Conservation (phyloP, 2,888 invertebrate genomes). For the Cerastis leucographa region DNA sequence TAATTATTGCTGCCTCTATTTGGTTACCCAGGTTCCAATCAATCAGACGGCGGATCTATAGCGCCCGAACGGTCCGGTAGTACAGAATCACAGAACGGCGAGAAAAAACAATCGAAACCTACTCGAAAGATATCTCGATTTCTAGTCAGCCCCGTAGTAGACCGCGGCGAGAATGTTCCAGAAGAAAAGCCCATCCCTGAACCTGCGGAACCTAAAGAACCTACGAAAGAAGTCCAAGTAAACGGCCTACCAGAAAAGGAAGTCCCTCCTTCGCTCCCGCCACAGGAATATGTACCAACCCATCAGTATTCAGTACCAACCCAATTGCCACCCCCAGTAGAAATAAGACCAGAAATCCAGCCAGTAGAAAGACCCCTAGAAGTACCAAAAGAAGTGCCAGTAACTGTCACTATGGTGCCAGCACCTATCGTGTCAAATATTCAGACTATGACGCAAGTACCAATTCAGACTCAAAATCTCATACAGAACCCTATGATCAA, state of each 20-base stretch:
- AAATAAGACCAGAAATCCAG: conserved; percentile 63
- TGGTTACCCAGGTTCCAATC: conserved; percentile 82
- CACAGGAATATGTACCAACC: conserved; percentile 76
- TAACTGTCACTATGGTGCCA: conserved; percentile 62
- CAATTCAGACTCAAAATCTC: conserved; percentile 62
- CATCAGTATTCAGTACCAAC: conserved; percentile 81
- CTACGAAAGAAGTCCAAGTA: conserved; percentile 62
- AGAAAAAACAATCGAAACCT: conserved; percentile 88
- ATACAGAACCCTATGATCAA: conserved; percentile 71
- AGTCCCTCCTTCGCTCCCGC: conserved; percentile 52
- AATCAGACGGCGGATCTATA: conserved; percentile 85
- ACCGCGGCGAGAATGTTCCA: conserved; percentile 84
- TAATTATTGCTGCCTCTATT: neutral
- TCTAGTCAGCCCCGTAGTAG: conserved; percentile 95
- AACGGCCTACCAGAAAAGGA: conserved; percentile 78
- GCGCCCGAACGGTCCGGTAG: conserved; percentile 84
- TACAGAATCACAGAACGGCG: conserved; percentile 82
- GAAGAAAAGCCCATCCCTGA: conserved; percentile 69
- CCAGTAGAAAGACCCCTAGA: conserved; percentile 57
- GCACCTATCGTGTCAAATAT: conserved; percentile 65
- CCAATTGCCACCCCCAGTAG: conserved; percentile 70
- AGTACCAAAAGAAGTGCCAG: conserved; percentile 60
- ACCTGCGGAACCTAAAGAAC: conserved; percentile 56
- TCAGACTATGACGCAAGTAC: conserved; percentile 58
- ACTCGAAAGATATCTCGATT: conserved; percentile 95